Evolutionary conservation across 2,888 invertebrate genomes (phyloP), one percentile per base, ranked within the genome.

Genomic region (Philhelius pedissequus): DNA sequence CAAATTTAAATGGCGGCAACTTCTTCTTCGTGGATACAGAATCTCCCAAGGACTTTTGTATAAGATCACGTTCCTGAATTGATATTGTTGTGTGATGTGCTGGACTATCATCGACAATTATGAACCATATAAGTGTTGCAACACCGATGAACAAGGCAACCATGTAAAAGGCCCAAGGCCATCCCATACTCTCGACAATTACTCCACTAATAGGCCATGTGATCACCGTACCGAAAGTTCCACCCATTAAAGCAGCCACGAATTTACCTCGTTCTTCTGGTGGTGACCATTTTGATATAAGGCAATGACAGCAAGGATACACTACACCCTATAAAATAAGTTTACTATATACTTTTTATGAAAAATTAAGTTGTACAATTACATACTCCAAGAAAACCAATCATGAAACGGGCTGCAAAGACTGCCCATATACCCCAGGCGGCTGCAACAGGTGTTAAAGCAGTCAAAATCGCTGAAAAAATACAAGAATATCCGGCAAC

Each of bases 231-330:
- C 90, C 95, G 69, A 96, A 92, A 0, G 95, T 95, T 5, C 95
- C 95, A 11, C 95, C 95, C 93, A 95, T 94, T 87, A 95, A 92
- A 0, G 95, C 94, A 87, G 94, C 94, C 0, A 95, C 92, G 88
- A 96, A 95, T 88, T 95, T 94, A 8, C 95, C 94, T 89, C 94
- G 95, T 89, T 96, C 95, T n/a, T 93, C 92, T 1, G 95, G 95
- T 0, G 96, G 95, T 0, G 95, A 93, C 96, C 96, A 96, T 87
- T 94, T 93, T 0, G 95, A 95, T 4, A 96, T 94, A 76, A 96
- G 88, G 4, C 93, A 93, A 86, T 95, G 95, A 9, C 94, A 92
- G 4, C 94, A 92, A 3, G 95, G 95, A 89, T 94, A 95, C 25
- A 93, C 90, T 22, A 94, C 92, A 9, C 95, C 95, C 92, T 94